Percentiles rank a stretch among this genome's conserved stretches.
These are phyloP conservation scores for Macrotus californicus DNA, from an alignment of 2,113 vertebrate species.

Conservation along the genomic window DNA sequence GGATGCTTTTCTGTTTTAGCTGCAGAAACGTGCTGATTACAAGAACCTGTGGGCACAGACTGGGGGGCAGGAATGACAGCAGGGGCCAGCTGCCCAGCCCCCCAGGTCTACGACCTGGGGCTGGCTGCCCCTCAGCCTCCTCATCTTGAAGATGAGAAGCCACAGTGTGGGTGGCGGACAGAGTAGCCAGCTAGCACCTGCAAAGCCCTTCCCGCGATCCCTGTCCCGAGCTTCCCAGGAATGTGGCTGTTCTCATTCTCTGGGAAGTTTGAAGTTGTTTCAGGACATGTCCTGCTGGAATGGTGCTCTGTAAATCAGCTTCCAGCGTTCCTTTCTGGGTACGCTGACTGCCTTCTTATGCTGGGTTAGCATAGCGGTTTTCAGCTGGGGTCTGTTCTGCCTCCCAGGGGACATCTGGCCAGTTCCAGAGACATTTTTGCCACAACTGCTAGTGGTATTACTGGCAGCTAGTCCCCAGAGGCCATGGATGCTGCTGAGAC, in stretches of 20 bases:
- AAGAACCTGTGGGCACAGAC: fast-evolving
- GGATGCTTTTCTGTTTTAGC: neutral
- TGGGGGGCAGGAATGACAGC: neutral
- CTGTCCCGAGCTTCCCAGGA: no score
- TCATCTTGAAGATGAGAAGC: neutral
- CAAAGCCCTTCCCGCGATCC: neutral
- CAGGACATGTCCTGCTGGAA: no score
- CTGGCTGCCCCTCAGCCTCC: neutral
- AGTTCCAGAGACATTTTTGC: neutral
- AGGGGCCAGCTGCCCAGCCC: no score
- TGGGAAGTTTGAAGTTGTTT: no score
- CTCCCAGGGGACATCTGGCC: neutral
- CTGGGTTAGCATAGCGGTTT: neutral
- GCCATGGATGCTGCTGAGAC: neutral
- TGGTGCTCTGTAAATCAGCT: no score
- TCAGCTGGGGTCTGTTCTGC: fast-evolving
- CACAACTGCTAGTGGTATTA: no score
- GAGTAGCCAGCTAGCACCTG: no score
- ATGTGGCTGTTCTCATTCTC: no score
- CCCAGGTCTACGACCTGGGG: neutral
- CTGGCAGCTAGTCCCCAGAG: no score
- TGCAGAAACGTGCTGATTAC: neutral
- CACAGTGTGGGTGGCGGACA: neutral
- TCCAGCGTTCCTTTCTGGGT: neutral
- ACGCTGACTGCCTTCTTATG: neutral